phyloP scores from a whole-genome alignment of 2,888 invertebrate genomes.

The Lithophane semibrunnea region DNA sequence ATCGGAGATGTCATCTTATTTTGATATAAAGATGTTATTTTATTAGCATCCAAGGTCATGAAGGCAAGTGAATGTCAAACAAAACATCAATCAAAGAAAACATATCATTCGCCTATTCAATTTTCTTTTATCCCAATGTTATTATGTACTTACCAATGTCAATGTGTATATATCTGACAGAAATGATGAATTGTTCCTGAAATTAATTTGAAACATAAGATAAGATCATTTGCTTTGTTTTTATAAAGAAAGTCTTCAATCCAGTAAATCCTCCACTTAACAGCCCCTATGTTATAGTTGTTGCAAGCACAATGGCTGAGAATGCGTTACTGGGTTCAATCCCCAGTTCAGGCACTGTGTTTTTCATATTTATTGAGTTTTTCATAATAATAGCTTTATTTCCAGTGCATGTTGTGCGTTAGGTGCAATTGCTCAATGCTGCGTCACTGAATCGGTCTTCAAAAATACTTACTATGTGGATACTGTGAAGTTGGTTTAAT shows the following conservation, averaged over 20 bases:
- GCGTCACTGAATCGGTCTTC: background rate
- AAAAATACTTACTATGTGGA: background rate
- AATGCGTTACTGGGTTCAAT: background rate
- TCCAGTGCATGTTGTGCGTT: too few species aligned
- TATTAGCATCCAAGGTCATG: conserved; percentile 6
- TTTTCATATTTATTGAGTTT: background rate
- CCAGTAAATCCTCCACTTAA: background rate
- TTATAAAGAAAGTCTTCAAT: background rate
- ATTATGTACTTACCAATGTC: conserved; percentile 5
- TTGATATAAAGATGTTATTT: conserved; percentile 27
- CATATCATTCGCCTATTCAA: too few species aligned
- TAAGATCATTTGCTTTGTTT: background rate
- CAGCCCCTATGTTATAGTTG: background rate
- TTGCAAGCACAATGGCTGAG: background rate
- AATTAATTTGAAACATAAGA: background rate
- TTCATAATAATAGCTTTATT: background rate
- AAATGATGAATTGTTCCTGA: conserved; percentile 9
- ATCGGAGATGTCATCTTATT: conserved; percentile 9
- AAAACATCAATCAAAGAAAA: background rate
- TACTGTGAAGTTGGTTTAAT: too few species aligned
- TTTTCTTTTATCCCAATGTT: background rate
- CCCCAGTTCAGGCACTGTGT: background rate
- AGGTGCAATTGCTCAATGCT: too few species aligned
- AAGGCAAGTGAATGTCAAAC: background rate
- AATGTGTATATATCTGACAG: conserved; percentile 11